Conservation (phyloP, 2,888 invertebrate genomes). For the Ophion slaviceki region DNA sequence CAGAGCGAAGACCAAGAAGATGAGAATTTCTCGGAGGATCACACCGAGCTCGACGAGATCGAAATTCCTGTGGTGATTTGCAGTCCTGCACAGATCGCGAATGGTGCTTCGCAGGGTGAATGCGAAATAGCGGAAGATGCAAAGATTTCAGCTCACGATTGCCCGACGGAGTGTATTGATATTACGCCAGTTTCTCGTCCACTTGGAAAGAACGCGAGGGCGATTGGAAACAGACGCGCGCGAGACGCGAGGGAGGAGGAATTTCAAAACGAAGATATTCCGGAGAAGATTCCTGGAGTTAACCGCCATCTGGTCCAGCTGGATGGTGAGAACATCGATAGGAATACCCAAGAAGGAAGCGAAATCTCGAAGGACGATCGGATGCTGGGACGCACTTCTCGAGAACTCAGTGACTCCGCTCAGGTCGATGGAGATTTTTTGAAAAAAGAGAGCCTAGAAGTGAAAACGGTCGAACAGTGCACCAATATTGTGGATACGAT, state of each 20-base stretch:
- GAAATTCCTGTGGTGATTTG: conserved; percentile 27
- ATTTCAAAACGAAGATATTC: neutral
- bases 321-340: neutral
- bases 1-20: conserved; percentile 69
- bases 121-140: neutral
- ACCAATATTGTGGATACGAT: neutral
- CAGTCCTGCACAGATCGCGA: conserved; percentile 8
- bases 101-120: neutral
- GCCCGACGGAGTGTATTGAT: neutral
- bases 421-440: neutral
- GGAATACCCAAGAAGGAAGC: neutral
- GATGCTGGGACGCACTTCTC: neutral
- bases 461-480: neutral
- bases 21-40: conserved; percentile 6
- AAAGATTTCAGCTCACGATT: neutral
- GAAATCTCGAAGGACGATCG: neutral
- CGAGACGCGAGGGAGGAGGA: neutral
- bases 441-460: neutral
- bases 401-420: neutral
- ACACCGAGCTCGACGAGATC: conserved; percentile 19
- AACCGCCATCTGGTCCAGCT: neutral
- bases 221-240: neutral
- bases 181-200: neutral
- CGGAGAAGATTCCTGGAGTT: conserved; percentile 3
- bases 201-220: neutral